Evolutionary conservation across 2,113 vertebrate genomes (phyloP), one percentile per base, ranked within the genome.

Genomic region (Mirza zaza): DNA sequence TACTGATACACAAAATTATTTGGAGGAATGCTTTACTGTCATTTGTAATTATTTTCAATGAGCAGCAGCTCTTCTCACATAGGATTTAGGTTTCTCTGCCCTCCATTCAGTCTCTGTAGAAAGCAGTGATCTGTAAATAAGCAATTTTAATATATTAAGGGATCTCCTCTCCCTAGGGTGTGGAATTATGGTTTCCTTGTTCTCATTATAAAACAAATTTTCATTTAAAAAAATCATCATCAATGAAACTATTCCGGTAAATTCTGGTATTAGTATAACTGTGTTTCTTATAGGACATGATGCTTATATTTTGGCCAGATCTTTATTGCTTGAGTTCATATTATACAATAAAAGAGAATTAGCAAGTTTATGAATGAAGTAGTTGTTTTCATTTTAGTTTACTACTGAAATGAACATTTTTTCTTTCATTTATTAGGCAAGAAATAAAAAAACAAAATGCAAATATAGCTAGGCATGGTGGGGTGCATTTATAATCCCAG

Each of bases 361-460:
- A 67, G 34, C 27, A 94, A 75, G 39, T 94, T 92, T 63, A 57
- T 70, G 21, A 34, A 84, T 29, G 25, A 88, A 96, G 39, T 87
- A 29, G 39, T 63, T 8, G 42, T 92, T 94, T 94, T 68, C 39
- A 70, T 71, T 80, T 87, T 59, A 91, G 50, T 71, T 90, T 50
- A 86, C 73, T 88, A 89, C 39, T 85, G 45, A 73, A 63, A 81
- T 6, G 34, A 92, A 87, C 7, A 23, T 36, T 75, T 84, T 65
- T 83, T 86, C 57, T 95, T 92, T 95, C 65, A 42, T 63, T 91
- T 95, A 61, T 90, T 73, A 90, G 39, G 42, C 20, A 76, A 94
- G 21, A 90, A 86, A 70, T 79, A 73, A 87, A 79, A 81, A 86
- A 42, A 42, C 29, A 85, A 73, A 94, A 68, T 84, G 27, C n/a